Percentiles rank a stretch among this genome's conserved stretches.
These are phyloP conservation scores for Bucco capensis DNA, from an alignment of 2,113 vertebrate species.

Conservation along the genomic window DNA sequence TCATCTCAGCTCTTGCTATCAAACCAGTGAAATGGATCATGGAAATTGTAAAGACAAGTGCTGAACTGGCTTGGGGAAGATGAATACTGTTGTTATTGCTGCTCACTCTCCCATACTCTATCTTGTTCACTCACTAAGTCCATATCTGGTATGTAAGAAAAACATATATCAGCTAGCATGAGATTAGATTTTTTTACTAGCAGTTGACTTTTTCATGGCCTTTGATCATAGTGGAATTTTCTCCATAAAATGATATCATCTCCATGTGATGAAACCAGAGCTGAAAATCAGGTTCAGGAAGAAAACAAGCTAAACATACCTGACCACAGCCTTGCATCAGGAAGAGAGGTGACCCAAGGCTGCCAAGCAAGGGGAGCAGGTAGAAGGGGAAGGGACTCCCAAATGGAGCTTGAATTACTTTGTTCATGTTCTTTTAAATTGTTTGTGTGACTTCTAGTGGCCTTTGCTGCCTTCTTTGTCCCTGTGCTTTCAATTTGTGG, in stretches of 20 bases:
- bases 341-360: neutral
- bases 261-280: slow-evolving; percentile 24
- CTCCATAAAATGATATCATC: slow-evolving; percentile 11
- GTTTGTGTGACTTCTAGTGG: slow-evolving; percentile 34
- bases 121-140: neutral
- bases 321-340: neutral
- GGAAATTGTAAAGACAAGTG: slow-evolving; percentile 49
- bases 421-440: neutral
- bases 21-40: slow-evolving; percentile 52
- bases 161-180: slow-evolving; percentile 7
- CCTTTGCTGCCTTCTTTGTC: neutral
- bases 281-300: neutral
- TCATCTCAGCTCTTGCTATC: slow-evolving; percentile 39
- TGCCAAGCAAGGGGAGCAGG: neutral
- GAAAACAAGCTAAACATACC: neutral
- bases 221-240: slow-evolving; percentile 46
- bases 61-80: slow-evolving; percentile 29
- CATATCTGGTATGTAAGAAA: neutral
- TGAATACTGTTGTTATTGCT: neutral
- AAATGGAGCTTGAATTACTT: neutral
- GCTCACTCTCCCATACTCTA: neutral
- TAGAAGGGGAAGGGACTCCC: neutral
- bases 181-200: neutral
- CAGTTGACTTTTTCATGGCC: slow-evolving; percentile 34
- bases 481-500: neutral